phyloP scores from a whole-genome alignment of 2,797 vertebrate genomes.

The Enteromius anoplus region DNA sequence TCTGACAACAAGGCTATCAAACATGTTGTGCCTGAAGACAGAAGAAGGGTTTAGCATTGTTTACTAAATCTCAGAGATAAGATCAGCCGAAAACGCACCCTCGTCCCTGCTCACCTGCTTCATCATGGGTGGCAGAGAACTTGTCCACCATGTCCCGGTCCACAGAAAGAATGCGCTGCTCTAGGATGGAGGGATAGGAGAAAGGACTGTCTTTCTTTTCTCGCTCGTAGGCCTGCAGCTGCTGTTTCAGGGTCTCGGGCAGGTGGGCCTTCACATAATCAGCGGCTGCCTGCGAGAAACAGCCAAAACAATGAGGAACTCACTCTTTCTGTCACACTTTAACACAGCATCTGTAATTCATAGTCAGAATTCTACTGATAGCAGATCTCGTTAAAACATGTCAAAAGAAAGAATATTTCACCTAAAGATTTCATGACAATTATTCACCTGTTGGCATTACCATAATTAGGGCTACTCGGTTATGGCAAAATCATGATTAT shows the following conservation, averaged over 20 bases:
- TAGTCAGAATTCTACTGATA: neutral
- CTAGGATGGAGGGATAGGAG: slow-evolving; percentile 91
- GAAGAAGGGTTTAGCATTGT: neutral
- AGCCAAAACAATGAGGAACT: neutral
- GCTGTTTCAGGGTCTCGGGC: slow-evolving; percentile 90
- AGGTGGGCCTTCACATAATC: slow-evolving; percentile 96
- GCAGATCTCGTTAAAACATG: neutral
- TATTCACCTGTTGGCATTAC: neutral
- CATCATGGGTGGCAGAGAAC: slow-evolving; percentile 91
- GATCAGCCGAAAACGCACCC: neutral
- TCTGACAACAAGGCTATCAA: slow-evolving; percentile 91
- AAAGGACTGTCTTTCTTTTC: slow-evolving; percentile 91
- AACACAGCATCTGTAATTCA: neutral
- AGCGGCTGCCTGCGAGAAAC: slow-evolving; percentile 85
- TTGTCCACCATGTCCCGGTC: slow-evolving; percentile 96
- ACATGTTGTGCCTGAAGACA: slow-evolving; percentile 89
- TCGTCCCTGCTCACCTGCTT: slow-evolving; percentile 84
- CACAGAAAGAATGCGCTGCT: slow-evolving; percentile 92
- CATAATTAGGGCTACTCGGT: neutral
- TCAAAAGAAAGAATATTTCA: neutral
- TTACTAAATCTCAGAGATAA: neutral
- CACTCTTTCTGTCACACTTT: neutral
- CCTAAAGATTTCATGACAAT: neutral
- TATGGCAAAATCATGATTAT: neutral
- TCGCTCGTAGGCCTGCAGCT: slow-evolving; percentile 90